Base-by-base conservation (phyloP, 2,888 invertebrate genomes). In the Creontiades dilutus region DNA sequence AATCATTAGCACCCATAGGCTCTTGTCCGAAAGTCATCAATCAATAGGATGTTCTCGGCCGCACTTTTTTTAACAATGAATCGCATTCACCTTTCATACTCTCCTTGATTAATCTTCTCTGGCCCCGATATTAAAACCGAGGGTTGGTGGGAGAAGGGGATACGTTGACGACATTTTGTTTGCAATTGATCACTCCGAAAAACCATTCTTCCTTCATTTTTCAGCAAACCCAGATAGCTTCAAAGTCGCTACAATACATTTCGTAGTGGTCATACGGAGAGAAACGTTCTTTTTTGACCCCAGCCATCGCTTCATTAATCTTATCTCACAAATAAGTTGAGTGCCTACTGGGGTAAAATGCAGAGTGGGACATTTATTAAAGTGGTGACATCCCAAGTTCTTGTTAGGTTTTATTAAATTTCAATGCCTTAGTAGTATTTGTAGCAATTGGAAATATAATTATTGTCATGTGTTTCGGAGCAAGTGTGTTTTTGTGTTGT, bases 51-150 rank as follows among this genome's bases (percentile, higher is more conserved):
- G 47, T 47, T 78, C 78, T 47, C 68, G 7, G n/a, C 46, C 19
- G 16, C 16, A 37, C 46, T 46, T 78, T 68, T 68, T 23, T 78
- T 3, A 78, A 78, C 78, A 78, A 47, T 47, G 28, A 27, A 47
- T 46, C 46, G 37, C 78, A 78, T 78, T 46, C 78, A 78, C 78
- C 78, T 78, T 47, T 78, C 78, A 78, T 78, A 47, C 78, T 78
- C 78, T 37, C 37, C 78, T 37, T 78, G 78, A 78, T 78, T 78
- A 78, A 78, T 78, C 47, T 78, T 46, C 78, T 78, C 37, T n/a
- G 16, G 78, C 37, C 16, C 14, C 46, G 78, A 46, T 78, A 78
- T 78, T 46, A 46, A 47, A 78, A 46, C 78, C 47, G 14, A 37
- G 37, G 37, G 2, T 47, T 11, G 23, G 68, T 27, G 68, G 23